Evolutionary conservation across 2,113 vertebrate genomes (phyloP).

Genomic region (Erpornis zantholeuca): DNA sequence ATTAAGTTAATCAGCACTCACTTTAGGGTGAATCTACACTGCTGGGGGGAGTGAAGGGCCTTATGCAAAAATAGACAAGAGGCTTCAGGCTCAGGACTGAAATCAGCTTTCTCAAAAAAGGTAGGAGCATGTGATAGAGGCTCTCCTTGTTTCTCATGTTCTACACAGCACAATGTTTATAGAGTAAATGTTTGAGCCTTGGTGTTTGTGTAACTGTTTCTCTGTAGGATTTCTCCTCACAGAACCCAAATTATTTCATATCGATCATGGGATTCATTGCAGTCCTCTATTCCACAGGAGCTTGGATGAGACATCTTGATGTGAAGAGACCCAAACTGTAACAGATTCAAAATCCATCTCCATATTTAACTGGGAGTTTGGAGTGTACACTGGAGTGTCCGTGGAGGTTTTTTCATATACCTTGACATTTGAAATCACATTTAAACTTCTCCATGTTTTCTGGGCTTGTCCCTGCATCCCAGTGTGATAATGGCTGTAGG

Average conservation of each 20-base stretch:
- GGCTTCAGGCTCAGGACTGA: neutral
- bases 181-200: neutral
- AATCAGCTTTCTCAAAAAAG: neutral
- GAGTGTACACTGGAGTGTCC: neutral
- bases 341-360: neutral
- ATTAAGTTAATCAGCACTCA: neutral
- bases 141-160: neutral
- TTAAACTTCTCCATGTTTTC: neutral
- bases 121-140: neutral
- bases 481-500: neutral
- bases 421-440: neutral
- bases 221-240: neutral
- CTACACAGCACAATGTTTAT: neutral
- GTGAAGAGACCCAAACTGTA: neutral
- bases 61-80: neutral
- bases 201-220: neutral
- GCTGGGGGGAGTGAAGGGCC: neutral
- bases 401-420: neutral
- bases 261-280: neutral
- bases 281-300: neutral
- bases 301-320: neutral
- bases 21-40: neutral
- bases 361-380: neutral
- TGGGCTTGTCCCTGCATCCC: neutral
- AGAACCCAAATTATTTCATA: neutral